Evolutionary conservation across 2,113 vertebrate genomes (phyloP), one percentile per base, ranked within the genome.

Genomic region (Melanotaenia duboulayi): DNA sequence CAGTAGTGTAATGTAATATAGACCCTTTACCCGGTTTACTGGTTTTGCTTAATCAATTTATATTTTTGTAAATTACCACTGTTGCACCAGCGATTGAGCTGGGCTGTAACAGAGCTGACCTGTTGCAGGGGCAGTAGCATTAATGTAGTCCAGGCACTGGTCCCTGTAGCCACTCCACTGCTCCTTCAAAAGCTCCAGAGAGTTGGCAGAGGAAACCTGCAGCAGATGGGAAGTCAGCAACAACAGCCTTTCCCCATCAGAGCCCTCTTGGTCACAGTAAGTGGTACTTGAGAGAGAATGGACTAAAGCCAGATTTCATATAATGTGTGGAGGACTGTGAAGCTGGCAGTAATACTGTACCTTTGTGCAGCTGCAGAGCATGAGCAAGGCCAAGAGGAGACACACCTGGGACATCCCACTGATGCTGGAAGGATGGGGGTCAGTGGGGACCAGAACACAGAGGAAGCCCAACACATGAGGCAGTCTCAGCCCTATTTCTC

Each of bases 311-410:
- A 40, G 1, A 40, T 24, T 63, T 20, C 2, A n/a, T 16, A 28
- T 3, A 10, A 2, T 37, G 49, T 22, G 49, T 22, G 28, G 23
- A 40, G 61, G 13, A 20, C 12, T 46, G 42, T 32, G 14, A n/a
- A 32, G 0, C 20, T 17, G 17, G 10, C 19, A 65, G 42, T 24
- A 40, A 1, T 85, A 91, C 84, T 24, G 1, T 90, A 92, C 88
- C 96, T 95, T 95, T 73, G 82, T 90, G 83, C 81, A 92, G 90
- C 95, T 87, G 83, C 94, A 90, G 85, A 92, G 83, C 70, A 73
- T 74, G 62, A 93, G 89, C 82, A 92, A 77, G 71, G 85, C 80
- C 84, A 92, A 84, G 65, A 90, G 76, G 74, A 89, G 66, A 87
- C 78, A 90, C 85, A 90, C 89, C 85, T 91, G 90, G 90, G 85